phyloP scores from a whole-genome alignment of 2,888 invertebrate species.

The Peribatodes rhomboidaria region DNA sequence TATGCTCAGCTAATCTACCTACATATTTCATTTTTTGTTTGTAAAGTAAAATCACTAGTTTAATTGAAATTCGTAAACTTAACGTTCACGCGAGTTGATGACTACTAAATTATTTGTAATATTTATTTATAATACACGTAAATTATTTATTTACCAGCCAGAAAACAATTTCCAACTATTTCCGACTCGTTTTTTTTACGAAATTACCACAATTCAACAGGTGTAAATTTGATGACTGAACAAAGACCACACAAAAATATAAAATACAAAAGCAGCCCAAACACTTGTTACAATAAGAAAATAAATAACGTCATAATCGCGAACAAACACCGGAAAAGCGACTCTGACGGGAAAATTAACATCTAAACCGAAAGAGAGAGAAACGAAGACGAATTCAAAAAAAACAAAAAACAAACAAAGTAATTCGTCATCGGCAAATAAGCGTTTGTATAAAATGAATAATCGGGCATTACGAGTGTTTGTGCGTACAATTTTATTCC shows the following conservation, averaged over 20 bases:
- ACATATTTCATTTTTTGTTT: too few relatives aligned
- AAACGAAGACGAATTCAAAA: conserved; percentile 8
- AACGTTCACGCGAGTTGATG: too few relatives aligned
- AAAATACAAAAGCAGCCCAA: conserved; percentile 20
- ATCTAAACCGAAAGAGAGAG: conserved; percentile 22
- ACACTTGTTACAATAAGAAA: conserved; percentile 20
- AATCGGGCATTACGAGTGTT: conserved; percentile 66
- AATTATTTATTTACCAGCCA: too few relatives aligned
- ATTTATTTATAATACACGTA: too few relatives aligned
- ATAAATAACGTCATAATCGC: conserved; percentile 19
- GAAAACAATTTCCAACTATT: not conserved
- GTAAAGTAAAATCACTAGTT: too few relatives aligned
- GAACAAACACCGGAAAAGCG: conserved; percentile 27
- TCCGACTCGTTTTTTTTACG: not conserved
- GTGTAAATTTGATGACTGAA: conserved; percentile 19
- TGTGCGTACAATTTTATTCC: conserved; percentile 63
- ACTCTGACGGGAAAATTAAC: conserved; percentile 26
- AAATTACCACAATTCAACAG: conserved; percentile 17
- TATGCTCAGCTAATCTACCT: too few relatives aligned
- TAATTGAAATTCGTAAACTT: too few relatives aligned
- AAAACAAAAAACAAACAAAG: conserved; percentile 27
- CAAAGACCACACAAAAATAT: not conserved
- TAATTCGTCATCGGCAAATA: conserved; percentile 58
- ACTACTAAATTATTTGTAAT: too few relatives aligned
- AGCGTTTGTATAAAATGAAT: conserved; percentile 63